phyloP scores from a whole-genome alignment of 2,888 invertebrate genomes.

The Mesoligia furuncula region DNA sequence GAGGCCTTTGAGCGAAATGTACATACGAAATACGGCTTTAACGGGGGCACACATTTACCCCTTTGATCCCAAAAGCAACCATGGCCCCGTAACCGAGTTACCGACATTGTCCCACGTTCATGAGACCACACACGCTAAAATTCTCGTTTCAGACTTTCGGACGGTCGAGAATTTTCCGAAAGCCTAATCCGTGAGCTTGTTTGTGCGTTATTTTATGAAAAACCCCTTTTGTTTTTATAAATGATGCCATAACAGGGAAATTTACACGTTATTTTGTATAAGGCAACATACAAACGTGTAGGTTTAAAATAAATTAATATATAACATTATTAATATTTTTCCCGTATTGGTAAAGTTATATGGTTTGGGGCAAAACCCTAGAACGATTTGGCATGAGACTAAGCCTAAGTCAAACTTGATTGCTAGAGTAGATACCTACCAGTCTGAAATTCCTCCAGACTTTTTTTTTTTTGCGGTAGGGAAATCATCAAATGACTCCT shows the following conservation, averaged over 20 bases:
- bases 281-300: background rate
- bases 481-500: too few species aligned
- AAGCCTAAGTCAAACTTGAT: background rate
- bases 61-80: slow-evolving; percentile 61
- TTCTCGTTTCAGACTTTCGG: slow-evolving; percentile 11
- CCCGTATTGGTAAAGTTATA: background rate
- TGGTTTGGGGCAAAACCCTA: slow-evolving; percentile 21
- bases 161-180: slow-evolving; percentile 19
- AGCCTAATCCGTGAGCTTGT: slow-evolving; percentile 10
- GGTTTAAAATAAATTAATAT: background rate
- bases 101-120: slow-evolving; percentile 45
- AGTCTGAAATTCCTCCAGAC: too few species aligned
- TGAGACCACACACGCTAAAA: slow-evolving; percentile 23
- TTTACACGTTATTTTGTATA: background rate
- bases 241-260: background rate
- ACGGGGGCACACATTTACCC: slow-evolving; percentile 35
- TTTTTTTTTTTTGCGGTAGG: too few species aligned
- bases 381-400: background rate
- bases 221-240: background rate
- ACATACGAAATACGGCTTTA: slow-evolving; percentile 45
- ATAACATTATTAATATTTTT: slow-evolving; percentile 1
- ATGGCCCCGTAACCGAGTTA: slow-evolving; percentile 53
- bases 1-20: slow-evolving; percentile 37
- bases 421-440: background rate
- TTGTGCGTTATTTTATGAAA: background rate